phyloP scores from a whole-genome alignment of 2,888 invertebrate species.

The Lypha dubia region DNA sequence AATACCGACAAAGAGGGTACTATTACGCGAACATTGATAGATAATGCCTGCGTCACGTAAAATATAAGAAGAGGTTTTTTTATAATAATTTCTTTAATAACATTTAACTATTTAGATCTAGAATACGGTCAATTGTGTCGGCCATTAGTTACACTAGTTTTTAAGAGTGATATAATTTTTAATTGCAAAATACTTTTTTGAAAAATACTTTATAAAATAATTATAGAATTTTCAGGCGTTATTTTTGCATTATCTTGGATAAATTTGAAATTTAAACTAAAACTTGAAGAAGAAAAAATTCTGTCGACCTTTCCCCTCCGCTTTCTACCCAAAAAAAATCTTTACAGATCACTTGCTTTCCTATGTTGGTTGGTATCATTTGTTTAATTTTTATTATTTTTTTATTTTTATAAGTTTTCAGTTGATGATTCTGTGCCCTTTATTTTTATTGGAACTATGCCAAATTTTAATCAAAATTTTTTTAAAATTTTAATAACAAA shows the following conservation, averaged over 20 bases:
- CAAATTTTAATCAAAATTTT: conserved; percentile 82
- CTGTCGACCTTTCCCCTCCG: background rate
- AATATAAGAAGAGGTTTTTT: no score
- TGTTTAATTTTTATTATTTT: no score
- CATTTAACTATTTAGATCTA: no score
- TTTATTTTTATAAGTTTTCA: conserved; percentile 18
- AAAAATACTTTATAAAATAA: background rate
- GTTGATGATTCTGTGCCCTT: conserved; percentile 50
- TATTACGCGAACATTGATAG: no score
- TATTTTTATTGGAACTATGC: conserved; percentile 78
- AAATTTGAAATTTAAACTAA: conserved; percentile 46
- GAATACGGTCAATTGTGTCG: no score
- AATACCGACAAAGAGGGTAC: no score
- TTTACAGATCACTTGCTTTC: conserved; percentile 65
- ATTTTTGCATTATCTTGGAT: conserved; percentile 25
- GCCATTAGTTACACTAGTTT: no score
- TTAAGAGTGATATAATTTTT: no score
- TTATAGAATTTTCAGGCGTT: conserved; percentile 16
- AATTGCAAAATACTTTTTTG: background rate
- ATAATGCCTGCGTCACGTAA: no score
- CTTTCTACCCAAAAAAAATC: background rate
- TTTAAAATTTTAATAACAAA: conserved; percentile 60
- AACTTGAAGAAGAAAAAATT: conserved; percentile 21
- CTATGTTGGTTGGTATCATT: conserved; percentile 44
- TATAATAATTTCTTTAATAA: no score